Percentiles rank a stretch among this genome's conserved stretches.
These are phyloP conservation scores for Calameuta pallipes DNA, from an alignment of 2,888 invertebrate species.

Conservation along the genomic window DNA sequence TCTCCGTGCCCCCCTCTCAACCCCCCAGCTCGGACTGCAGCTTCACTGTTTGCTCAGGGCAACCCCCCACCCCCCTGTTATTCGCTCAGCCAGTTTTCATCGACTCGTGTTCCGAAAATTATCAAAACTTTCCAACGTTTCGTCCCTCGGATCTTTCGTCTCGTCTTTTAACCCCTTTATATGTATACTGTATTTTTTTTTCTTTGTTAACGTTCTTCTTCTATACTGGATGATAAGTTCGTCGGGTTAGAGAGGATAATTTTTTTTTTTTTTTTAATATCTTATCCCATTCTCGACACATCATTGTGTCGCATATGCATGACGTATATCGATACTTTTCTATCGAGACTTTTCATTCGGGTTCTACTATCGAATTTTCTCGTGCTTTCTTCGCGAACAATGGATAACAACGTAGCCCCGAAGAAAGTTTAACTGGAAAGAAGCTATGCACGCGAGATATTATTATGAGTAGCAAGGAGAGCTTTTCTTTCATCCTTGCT, in stretches of 20 bases:
- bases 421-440: not conserved
- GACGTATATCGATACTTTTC: not conserved
- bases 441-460: not conserved
- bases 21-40: not conserved
- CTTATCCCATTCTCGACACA: not conserved
- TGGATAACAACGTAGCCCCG: not conserved
- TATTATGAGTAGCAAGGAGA: not conserved
- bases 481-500: not conserved
- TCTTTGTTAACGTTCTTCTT: no score
- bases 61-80: conserved; percentile 1
- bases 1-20: no score
- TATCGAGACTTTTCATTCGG: not conserved
- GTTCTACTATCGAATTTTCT: not conserved
- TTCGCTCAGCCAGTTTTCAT: conserved; percentile 12
- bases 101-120: not conserved
- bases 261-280: not conserved
- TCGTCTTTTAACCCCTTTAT: not conserved
- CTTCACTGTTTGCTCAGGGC: conserved; percentile 14
- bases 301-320: not conserved
- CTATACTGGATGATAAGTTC: no score
- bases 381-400: not conserved
- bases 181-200: no score
- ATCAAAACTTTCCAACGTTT: not conserved
- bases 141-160: not conserved
- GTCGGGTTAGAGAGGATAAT: not conserved